Evolutionary conservation across 92 coral and sea anemone species (phyloP).

Genomic region (Epizoanthus ramosus): DNA sequence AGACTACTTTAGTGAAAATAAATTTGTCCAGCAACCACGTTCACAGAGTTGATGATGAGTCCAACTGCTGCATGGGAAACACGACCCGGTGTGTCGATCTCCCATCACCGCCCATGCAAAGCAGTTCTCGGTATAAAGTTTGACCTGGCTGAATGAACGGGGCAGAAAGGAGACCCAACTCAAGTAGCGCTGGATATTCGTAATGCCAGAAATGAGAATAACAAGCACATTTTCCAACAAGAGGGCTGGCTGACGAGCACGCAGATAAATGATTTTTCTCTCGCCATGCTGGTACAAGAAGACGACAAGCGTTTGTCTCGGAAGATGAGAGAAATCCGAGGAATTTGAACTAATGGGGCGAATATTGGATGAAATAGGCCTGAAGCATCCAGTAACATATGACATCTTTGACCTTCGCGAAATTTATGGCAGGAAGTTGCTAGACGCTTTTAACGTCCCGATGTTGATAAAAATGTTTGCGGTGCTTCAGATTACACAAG

Average conservation of each 20-base stretch:
- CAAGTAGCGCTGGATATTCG: too few relatives aligned
- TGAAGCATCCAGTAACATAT: conserved; percentile 41
- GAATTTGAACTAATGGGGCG: conserved; percentile 9
- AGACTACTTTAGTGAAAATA: too few relatives aligned
- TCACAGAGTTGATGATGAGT: too few relatives aligned
- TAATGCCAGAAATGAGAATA: too few relatives aligned
- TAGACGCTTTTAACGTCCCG: background rate
- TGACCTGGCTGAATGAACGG: conserved; percentile 29
- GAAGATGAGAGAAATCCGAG: background rate
- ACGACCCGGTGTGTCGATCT: too few relatives aligned
- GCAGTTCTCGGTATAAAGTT: conserved; percentile 30
- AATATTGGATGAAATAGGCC: background rate
- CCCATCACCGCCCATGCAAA: conserved; percentile 28
- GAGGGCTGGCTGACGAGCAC: conserved; percentile 34
- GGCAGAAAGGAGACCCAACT: conserved; percentile 37
- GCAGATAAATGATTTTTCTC: conserved; percentile 42
- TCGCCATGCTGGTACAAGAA: background rate
- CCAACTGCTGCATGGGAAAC: too few relatives aligned
- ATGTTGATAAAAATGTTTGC: conserved; percentile 30
- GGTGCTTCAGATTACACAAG: conserved; percentile 23
- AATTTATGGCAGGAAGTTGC: conserved; percentile 30
- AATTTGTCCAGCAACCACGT: too few relatives aligned
- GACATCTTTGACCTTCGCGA: conserved; percentile 36
- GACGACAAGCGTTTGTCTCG: background rate
- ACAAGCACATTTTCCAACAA: too few relatives aligned